Evolutionary conservation across 2,797 vertebrate species (phyloP).

Genomic region (Chrysocyon brachyurus): DNA sequence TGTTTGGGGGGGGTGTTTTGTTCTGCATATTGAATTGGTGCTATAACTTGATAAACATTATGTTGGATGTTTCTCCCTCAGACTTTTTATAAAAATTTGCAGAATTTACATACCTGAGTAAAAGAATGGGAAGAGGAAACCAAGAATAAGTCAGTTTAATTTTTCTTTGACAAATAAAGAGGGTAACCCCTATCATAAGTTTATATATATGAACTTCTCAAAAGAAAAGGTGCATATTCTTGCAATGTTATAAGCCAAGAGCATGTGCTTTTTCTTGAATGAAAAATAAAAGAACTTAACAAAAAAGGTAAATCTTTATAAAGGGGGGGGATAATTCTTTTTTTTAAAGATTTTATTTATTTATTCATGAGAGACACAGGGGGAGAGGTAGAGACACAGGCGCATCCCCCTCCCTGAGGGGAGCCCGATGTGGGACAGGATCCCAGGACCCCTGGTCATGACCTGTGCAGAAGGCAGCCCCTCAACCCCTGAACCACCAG

Average conservation of each 20-base stretch:
- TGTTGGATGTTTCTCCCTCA: neutral
- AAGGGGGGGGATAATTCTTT: neutral
- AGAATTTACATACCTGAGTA: neutral
- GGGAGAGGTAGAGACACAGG: too few species aligned
- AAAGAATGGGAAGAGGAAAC: neutral
- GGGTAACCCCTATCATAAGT: neutral
- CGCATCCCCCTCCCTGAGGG: too few species aligned
- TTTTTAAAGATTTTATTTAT: too few species aligned
- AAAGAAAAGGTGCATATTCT: slow-evolving; percentile 67
- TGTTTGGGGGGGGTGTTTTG: neutral
- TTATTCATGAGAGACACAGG: too few species aligned
- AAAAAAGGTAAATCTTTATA: slow-evolving; percentile 59
- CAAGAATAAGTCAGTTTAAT: slow-evolving; percentile 9
- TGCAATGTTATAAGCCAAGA: slow-evolving; percentile 66
- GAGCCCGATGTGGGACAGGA: too few species aligned
- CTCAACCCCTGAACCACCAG: too few species aligned
- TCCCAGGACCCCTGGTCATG: too few species aligned
- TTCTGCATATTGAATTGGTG: neutral
- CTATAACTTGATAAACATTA: neutral
- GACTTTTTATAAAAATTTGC: neutral
- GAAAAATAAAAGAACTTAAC: slow-evolving; percentile 80
- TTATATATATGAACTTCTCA: slow-evolving; percentile 46
- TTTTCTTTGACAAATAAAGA: slow-evolving; percentile 70
- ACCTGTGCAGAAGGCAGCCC: too few species aligned
- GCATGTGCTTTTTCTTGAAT: slow-evolving; percentile 60